Base-by-base conservation (phyloP, 2,113 vertebrate species). In the Sprattus sprattus region DNA sequence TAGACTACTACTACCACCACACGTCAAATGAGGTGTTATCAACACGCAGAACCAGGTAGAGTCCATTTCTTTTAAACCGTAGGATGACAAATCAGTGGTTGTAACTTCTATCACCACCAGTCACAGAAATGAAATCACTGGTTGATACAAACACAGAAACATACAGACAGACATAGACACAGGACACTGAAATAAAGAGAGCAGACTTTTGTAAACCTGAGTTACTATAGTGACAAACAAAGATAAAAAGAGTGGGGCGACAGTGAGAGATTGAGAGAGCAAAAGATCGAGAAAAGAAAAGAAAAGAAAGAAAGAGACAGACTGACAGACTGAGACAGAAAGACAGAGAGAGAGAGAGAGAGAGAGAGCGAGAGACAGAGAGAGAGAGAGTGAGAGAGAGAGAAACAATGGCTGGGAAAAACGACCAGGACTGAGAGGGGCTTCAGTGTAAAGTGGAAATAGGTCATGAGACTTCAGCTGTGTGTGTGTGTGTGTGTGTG, bases 341-440 rank as follows among this genome's bases (percentile, higher is more conserved):
- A 25, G 8, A 75, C 4, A 78, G 71, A 44, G 71, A 78, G 71
- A 78, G 71, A 78, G 28, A 78, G 28, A 28, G 3, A 75, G 13
- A 75, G 28, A 13, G 9, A 32, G 71, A 39, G 8, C 39, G 71
- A 78, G 32, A 78, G 71, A 78, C 10, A 71, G 25, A 39, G 71
- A 78, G 25, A 32, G 64, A 71, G 64, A 13, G 64, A 71, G 64
- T 32, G 64, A 71, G 9, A 71, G 28, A 71, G 28, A 78, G 71
- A 78, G 28, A 78, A 78, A 78, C 71, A 78, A 78, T 78, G 71
- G 71, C 71, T 78, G 71, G 71, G 71, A 78, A 78, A 78, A 78
- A 78, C 5, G 71, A 78, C 28, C 32, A 78, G 71, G 25, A 78
- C 71, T 78, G 28, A 78, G 71, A 78, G 71, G 71, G 71, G 71